phyloP scores from a whole-genome alignment of 2,888 invertebrate species.

The Lottia gigantea region DNA sequence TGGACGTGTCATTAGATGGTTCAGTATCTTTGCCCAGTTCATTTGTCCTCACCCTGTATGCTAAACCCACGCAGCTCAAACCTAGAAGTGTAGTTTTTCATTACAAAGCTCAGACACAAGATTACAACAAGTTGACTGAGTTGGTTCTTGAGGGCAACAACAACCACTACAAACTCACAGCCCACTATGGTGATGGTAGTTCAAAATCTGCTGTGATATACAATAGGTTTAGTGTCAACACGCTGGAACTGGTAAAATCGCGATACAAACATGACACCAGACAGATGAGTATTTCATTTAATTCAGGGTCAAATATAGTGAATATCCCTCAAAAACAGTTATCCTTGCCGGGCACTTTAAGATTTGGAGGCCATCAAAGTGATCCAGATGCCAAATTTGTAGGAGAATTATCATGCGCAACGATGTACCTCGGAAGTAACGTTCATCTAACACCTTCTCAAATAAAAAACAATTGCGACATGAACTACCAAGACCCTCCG shows the following conservation, averaged over 20 bases:
- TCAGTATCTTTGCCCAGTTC: background rate
- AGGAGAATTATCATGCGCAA: background rate
- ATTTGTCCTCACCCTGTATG: background rate
- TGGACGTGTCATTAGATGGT: background rate
- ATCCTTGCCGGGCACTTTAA: background rate
- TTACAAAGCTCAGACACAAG: background rate
- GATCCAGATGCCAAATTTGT: background rate
- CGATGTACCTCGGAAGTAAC: background rate
- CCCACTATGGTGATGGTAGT: background rate
- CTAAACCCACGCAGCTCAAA: background rate
- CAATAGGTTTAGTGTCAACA: no score
- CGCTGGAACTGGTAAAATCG: no score
- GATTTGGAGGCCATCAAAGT: background rate
- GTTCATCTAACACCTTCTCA: no score
- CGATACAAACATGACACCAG: no score
- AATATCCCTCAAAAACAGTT: background rate
- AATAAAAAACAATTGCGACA: no score
- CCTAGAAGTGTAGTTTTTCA: background rate
- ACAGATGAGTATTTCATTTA: background rate
- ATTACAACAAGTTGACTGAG: background rate
- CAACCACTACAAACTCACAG: background rate
- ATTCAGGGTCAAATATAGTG: background rate
- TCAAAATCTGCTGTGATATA: no score
- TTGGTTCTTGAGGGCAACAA: background rate
- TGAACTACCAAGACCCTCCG: no score